phyloP scores from a whole-genome alignment of 2,888 invertebrate species.

The Melipona bicolor region DNA sequence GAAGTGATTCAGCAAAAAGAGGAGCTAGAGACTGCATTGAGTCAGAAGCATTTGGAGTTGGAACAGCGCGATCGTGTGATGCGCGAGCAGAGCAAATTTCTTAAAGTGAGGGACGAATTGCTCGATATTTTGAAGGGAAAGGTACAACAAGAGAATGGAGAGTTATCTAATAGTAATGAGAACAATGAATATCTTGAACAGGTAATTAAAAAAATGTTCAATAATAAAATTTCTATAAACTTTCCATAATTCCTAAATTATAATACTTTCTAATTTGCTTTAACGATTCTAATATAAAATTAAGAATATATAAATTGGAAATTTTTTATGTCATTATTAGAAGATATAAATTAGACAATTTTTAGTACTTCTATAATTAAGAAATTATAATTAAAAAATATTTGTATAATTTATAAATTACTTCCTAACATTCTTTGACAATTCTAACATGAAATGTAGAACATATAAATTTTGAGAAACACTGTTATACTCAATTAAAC shows the following conservation, averaged over 20 bases:
- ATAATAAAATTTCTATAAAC: too few species aligned
- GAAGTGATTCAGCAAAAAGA: slow-evolving; percentile 85
- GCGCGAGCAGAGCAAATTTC: slow-evolving; percentile 87
- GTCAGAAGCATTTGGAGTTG: slow-evolving; percentile 86
- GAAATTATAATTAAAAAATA: too few species aligned
- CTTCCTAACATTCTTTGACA: background rate
- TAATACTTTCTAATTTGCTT: too few species aligned
- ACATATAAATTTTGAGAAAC: background rate
- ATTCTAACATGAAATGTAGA: background rate
- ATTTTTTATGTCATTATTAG: too few species aligned
- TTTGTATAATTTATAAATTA: background rate
- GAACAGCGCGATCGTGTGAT: slow-evolving; percentile 87
- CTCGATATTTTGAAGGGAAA: slow-evolving; percentile 87
- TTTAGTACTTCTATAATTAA: too few species aligned
- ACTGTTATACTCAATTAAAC: background rate
- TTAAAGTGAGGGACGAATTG: slow-evolving; percentile 87
- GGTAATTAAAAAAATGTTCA: slow-evolving; percentile 28
- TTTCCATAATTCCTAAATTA: too few species aligned
- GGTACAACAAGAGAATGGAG: slow-evolving; percentile 82
- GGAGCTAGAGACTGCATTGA: slow-evolving; percentile 84
- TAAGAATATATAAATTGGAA: too few species aligned
- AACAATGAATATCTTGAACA: slow-evolving; percentile 62
- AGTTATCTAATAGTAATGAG: slow-evolving; percentile 49
- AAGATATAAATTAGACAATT: too few species aligned
- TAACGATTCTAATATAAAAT: too few species aligned